Evolutionary conservation across 2,797 vertebrate genomes (phyloP).

Genomic region (Oophaga sylvatica): DNA sequence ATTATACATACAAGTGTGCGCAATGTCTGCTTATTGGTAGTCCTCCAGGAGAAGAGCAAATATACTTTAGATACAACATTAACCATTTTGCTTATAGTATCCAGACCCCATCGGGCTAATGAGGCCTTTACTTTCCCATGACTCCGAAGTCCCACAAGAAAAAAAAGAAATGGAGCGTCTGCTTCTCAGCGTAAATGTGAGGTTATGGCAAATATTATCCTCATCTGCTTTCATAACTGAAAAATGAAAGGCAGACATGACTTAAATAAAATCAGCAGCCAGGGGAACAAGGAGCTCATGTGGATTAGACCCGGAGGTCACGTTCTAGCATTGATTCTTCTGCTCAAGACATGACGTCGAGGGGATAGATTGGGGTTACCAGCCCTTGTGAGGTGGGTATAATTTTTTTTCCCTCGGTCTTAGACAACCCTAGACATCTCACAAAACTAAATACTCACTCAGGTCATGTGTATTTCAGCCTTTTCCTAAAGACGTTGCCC

Average conservation of each 20-base stretch:
- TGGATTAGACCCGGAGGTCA: conserved; percentile 28
- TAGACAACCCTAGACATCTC: not conserved
- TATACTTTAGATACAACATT: conserved; percentile 2
- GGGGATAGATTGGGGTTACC: not conserved
- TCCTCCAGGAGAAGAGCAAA: conserved; percentile 66
- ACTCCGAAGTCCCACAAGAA: not conserved
- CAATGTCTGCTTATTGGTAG: conserved; percentile 73
- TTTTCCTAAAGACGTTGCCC: not conserved
- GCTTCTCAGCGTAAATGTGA: conserved; percentile 17
- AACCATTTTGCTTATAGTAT: conserved; percentile 15
- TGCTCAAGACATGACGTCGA: conserved; percentile 20
- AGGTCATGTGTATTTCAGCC: not conserved
- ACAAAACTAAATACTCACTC: not conserved
- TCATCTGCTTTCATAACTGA: conserved; percentile 39
- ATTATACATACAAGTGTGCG: conserved; percentile 83
- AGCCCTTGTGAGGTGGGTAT: not conserved
- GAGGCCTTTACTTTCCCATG: conserved; percentile 24
- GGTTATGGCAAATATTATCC: conserved; percentile 51
- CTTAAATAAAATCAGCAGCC: conserved; percentile 49
- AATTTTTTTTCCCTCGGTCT: not conserved
- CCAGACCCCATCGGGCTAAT: not conserved
- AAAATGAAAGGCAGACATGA: conserved; percentile 36
- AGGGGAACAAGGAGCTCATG: conserved; percentile 33
- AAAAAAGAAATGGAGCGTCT: not conserved
- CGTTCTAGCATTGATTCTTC: not conserved